Percentiles rank a stretch among this genome's conserved stretches.
phyloP scores from a whole-genome alignment of 2,888 invertebrate species.

The Torymus tubicola region DNA sequence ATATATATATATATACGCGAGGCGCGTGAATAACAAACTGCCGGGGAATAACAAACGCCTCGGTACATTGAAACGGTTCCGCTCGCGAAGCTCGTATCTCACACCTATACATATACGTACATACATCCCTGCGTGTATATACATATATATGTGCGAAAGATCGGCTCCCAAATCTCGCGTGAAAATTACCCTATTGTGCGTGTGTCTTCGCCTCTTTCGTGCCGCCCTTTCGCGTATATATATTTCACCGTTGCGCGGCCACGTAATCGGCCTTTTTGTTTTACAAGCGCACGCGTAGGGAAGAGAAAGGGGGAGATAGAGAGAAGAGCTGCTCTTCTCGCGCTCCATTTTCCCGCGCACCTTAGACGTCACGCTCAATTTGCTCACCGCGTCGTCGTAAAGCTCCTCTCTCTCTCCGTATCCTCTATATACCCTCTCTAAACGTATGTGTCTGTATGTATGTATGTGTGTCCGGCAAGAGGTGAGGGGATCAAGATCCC shows the following conservation, averaged over 20 bases:
- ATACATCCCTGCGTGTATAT: too few species aligned
- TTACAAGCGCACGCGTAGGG: conserved; percentile 60
- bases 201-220: conserved; percentile 57
- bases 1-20: too few species aligned
- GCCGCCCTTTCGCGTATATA: conserved; percentile 68
- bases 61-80: conserved; percentile 75
- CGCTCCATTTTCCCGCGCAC: conserved; percentile 43
- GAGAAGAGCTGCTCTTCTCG: conserved; percentile 53
- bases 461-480: too few species aligned
- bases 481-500: conserved; percentile 37
- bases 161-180: conserved; percentile 76
- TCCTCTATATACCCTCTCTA: too few species aligned
- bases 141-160: conserved; percentile 63
- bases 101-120: too few species aligned
- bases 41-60: conserved; percentile 75
- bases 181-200: conserved; percentile 76
- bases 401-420: neutral
- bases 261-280: conserved; percentile 72
- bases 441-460: too few species aligned
- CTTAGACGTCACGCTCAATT: conserved; percentile 9
- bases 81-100: conserved; percentile 52
- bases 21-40: conserved; percentile 74
- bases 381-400: conserved; percentile 19
- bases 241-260: conserved; percentile 62
- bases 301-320: too few species aligned